phyloP scores from a whole-genome alignment of 1,140 invertebrate genomes.

The Cheumatopsyche charites region DNA sequence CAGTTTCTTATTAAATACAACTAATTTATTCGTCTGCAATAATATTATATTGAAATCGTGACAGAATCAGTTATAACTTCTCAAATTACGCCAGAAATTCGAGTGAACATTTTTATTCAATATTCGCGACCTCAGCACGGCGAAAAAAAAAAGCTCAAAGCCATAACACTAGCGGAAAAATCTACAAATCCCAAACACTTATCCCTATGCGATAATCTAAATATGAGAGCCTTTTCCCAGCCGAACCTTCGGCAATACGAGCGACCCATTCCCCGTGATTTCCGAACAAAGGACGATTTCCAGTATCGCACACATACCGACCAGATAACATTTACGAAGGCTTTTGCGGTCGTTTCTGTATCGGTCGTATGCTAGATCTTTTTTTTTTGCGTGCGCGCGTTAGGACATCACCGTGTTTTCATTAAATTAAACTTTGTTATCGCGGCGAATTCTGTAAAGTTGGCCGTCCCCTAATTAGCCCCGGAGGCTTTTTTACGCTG shows the following conservation, averaged over 20 bases:
- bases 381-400: too few relatives aligned
- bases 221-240: neutral
- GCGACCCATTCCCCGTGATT: neutral
- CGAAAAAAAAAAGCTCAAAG: too few relatives aligned
- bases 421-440: conserved; percentile 37
- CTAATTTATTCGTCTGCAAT: too few relatives aligned
- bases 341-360: conserved; percentile 2
- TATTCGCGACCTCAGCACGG: too few relatives aligned
- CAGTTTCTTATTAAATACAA: too few relatives aligned
- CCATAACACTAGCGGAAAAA: too few relatives aligned
- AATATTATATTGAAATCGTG: too few relatives aligned
- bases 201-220: neutral
- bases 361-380: too few relatives aligned
- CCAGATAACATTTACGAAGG: neutral
- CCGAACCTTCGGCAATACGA: neutral
- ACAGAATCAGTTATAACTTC: too few relatives aligned
- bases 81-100: too few relatives aligned
- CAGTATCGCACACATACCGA: neutral
- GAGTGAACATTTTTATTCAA: too few relatives aligned
- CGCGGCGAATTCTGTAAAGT: conserved; percentile 16
- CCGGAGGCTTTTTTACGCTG: conserved; percentile 17
- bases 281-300: conserved; percentile 16
- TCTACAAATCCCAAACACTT: neutral
- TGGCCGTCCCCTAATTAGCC: conserved; percentile 12
- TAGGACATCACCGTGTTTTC: conserved; percentile 16